phyloP scores from a whole-genome alignment of 2,113 vertebrate genomes.

The Xenotilapia caudafasciata region DNA sequence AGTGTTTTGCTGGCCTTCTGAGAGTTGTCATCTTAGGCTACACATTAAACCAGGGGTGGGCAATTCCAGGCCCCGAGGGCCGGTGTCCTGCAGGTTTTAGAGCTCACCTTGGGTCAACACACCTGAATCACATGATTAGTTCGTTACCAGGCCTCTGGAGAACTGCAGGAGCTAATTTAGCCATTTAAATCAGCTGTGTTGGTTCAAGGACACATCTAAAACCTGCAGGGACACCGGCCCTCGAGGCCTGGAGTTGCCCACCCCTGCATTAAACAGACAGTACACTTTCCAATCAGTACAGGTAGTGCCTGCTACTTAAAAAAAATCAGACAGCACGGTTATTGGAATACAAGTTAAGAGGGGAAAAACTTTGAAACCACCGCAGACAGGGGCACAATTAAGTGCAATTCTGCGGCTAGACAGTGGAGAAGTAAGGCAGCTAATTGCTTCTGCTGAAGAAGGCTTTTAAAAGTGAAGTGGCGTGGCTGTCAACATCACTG shows the following conservation, averaged over 20 bases:
- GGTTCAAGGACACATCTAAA: not conserved
- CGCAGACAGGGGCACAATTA: conserved; percentile 54
- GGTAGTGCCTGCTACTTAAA: not conserved
- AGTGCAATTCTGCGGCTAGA: conserved; percentile 63
- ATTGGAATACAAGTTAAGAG: conserved; percentile 1
- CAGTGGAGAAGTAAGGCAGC: conserved; percentile 15
- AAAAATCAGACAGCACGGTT: conserved; percentile 20
- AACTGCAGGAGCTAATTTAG: not conserved
- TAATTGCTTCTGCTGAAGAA: conserved; percentile 51
- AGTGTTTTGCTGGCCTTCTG: conserved; percentile 27
- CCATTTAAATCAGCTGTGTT: not conserved
- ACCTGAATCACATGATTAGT: not conserved
- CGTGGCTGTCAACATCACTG: conserved; percentile 32
- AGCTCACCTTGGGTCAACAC: not conserved
- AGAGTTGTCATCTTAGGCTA: conserved; percentile 29
- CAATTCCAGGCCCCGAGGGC: not conserved
- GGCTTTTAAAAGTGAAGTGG: conserved; percentile 47
- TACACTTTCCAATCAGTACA: conserved; percentile 22
- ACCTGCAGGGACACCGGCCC: too few relatives aligned
- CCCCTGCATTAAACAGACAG: not conserved
- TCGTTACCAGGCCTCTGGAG: not conserved
- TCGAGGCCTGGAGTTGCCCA: too few relatives aligned
- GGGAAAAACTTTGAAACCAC: conserved; percentile 6
- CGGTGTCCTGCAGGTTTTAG: not conserved
- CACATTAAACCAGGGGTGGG: conserved; percentile 33